These are phyloP conservation scores for Cremastinae sp. DNA, from an alignment of 2,888 invertebrate genomes.

Conservation along the genomic window DNA sequence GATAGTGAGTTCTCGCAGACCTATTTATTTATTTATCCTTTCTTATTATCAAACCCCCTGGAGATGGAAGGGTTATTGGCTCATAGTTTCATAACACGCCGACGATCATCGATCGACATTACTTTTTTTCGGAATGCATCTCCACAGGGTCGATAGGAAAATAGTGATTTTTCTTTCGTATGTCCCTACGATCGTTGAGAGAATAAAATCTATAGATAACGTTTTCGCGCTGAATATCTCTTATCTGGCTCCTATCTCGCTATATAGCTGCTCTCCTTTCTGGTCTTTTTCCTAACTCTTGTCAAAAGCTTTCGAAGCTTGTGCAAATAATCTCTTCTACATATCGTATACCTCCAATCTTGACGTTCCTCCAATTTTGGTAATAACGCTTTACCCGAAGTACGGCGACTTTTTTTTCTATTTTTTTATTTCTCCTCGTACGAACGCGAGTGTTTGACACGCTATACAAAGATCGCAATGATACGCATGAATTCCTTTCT, in stretches of 20 bases:
- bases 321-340: slow-evolving; percentile 36
- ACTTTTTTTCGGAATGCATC: too few relatives aligned
- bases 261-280: slow-evolving; percentile 31
- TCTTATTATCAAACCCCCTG: too few relatives aligned
- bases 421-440: background rate
- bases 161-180: slow-evolving; percentile 45
- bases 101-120: too few relatives aligned
- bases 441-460: slow-evolving; percentile 29
- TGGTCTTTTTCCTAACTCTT: slow-evolving; percentile 14
- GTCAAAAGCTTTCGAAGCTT: slow-evolving; percentile 41
- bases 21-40: too few relatives aligned
- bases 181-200: slow-evolving; percentile 52
- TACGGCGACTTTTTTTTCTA: background rate
- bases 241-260: slow-evolving; percentile 17
- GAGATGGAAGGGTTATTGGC: too few relatives aligned
- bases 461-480: slow-evolving; percentile 27
- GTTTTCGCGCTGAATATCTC: slow-evolving; percentile 35
- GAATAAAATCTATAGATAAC: slow-evolving; percentile 24
- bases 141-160: too few relatives aligned
- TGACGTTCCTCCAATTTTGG: slow-evolving; percentile 25
- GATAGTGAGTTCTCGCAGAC: slow-evolving; percentile 45
- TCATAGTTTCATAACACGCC: too few relatives aligned
- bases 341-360: slow-evolving; percentile 48
- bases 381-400: slow-evolving; percentile 37
- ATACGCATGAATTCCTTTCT: slow-evolving; percentile 49